phyloP scores from a whole-genome alignment of 2,888 invertebrate species.

The Liposcelis brunnea region DNA sequence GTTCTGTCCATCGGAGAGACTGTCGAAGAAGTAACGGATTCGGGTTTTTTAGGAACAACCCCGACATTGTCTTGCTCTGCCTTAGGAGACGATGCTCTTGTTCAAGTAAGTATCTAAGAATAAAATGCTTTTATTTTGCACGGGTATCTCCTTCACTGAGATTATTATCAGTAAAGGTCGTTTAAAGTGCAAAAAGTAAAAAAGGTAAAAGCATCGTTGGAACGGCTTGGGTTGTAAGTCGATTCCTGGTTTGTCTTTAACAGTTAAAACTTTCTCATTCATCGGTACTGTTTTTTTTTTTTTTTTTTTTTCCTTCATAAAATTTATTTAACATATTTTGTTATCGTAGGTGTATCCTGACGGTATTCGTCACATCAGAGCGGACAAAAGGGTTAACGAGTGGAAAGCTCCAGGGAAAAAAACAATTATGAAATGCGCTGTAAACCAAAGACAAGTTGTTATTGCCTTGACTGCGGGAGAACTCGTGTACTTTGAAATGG shows the following conservation, averaged over 20 bases:
- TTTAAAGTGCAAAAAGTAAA: too few relatives aligned
- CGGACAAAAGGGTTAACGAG: constrained; percentile 96
- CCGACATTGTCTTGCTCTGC: constrained; percentile 97
- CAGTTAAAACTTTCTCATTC: too few relatives aligned
- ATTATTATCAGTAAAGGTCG: too few relatives aligned
- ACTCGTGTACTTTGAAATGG: constrained; percentile 98
- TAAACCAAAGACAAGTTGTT: constrained; percentile 95
- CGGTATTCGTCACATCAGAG: constrained; percentile 94
- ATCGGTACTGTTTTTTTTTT: too few relatives aligned
- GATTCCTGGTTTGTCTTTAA: too few relatives aligned
- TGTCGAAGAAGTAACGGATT: constrained; percentile 99
- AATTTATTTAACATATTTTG: too few relatives aligned
- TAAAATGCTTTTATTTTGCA: too few relatives aligned
- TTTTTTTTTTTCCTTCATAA: too few relatives aligned
- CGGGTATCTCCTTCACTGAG: too few relatives aligned
- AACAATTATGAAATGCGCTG: constrained; percentile 91
- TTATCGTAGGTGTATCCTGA: constrained; percentile 74
- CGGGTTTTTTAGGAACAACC: constrained; percentile 96
- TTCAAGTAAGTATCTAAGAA: constrained; percentile 48
- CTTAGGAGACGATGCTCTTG: constrained; percentile 91
- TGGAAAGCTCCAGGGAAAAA: constrained; percentile 99
- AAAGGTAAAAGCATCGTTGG: too few relatives aligned
- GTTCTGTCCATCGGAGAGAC: constrained; percentile 99
- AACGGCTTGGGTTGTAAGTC: too few relatives aligned
- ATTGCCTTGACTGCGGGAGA: constrained; percentile 96